Conservation (phyloP, 2,888 invertebrate species). For the Deroplatys truncata region DNA sequence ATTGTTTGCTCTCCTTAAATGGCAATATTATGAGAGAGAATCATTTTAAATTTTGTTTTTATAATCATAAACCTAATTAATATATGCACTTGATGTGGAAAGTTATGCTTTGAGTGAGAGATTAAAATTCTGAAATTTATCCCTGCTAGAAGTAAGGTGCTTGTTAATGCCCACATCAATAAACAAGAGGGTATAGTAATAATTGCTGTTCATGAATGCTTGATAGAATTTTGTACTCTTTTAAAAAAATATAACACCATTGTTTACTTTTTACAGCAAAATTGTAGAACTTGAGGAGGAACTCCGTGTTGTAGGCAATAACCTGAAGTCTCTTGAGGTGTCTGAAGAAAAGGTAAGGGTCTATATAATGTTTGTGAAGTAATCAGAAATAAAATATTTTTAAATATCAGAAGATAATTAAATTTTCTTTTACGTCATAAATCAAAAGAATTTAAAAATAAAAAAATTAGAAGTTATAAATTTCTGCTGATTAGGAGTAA, state of each 20-base stretch:
- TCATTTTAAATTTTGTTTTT: too few relatives aligned
- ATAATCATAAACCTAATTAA: too few relatives aligned
- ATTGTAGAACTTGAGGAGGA: conserved; percentile 99
- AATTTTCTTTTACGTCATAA: too few relatives aligned
- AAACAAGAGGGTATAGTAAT: background rate
- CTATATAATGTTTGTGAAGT: background rate
- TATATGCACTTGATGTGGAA: too few relatives aligned
- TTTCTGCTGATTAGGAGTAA: too few relatives aligned
- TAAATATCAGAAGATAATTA: too few relatives aligned
- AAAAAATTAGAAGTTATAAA: too few relatives aligned
- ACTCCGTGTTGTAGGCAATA: conserved; percentile 99
- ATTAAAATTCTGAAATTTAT: too few relatives aligned
- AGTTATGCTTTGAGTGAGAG: too few relatives aligned
- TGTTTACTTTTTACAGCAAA: conserved; percentile 67
- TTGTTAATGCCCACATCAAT: background rate
- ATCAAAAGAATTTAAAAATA: too few relatives aligned
- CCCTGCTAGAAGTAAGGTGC: background rate
- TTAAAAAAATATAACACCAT: background rate
- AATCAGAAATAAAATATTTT: background rate
- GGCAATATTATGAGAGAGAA: too few relatives aligned
- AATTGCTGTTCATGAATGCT: background rate
- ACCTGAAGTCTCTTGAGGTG: conserved; percentile 99
- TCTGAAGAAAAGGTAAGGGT: conserved; percentile 95
- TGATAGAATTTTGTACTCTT: background rate
- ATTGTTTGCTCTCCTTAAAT: too few relatives aligned